A percentile compares a stretch with the other conserved stretches of the same genome.
Conservation (phyloP, 2,113 vertebrate species). For the Epinephelus cyanopodus region DNA sequence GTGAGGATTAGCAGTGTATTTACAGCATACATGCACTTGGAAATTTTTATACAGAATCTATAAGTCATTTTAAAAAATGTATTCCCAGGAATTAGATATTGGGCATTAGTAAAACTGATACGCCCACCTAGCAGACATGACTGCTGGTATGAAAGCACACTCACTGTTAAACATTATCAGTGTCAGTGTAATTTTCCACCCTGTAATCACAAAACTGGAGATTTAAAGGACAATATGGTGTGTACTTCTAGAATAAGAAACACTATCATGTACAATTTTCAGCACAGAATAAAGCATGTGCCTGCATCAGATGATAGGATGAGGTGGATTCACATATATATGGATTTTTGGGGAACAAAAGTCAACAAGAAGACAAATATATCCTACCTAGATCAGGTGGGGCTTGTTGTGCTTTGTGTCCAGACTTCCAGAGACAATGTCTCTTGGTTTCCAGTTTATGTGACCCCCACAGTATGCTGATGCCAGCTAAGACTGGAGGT, state of each 20-base stretch:
- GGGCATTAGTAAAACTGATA: background rate
- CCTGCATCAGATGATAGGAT: constrained; percentile 17
- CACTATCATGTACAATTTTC: background rate
- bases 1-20: background rate
- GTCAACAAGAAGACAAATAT: constrained; percentile 31
- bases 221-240: background rate
- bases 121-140: constrained; percentile 1
- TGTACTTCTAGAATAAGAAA: background rate
- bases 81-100: background rate
- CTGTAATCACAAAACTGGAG: background rate
- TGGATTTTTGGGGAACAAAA: background rate
- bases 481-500: constrained; percentile 28
- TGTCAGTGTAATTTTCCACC: background rate
- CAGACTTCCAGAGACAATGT: constrained; percentile 63
- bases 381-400: constrained; percentile 77
- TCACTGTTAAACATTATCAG: background rate
- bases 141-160: background rate
- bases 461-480: constrained; percentile 40
- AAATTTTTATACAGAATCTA: background rate
- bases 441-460: constrained; percentile 49
- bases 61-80: background rate
- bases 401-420: constrained; percentile 72
- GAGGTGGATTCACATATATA: constrained; percentile 7
- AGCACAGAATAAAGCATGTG: background rate
- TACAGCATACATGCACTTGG: background rate